phyloP scores from a whole-genome alignment of 2,888 invertebrate genomes.

The Ichneumoninae sp. region DNA sequence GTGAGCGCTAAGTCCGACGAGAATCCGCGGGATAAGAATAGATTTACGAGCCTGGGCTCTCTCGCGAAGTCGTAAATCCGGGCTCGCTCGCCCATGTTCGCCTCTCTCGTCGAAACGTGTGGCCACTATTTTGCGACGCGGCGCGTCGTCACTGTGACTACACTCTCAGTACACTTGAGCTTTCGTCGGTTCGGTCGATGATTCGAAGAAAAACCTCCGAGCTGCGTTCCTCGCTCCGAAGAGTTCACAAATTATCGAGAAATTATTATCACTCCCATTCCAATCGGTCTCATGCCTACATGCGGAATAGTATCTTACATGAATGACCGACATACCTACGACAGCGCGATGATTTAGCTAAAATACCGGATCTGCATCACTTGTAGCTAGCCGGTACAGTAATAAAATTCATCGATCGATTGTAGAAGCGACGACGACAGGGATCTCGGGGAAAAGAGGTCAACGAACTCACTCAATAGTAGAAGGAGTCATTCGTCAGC shows the following conservation, averaged over 20 bases:
- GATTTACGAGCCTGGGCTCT: conserved; percentile 57
- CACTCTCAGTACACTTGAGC: not conserved
- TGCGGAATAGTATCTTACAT: not conserved
- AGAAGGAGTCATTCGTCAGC: not conserved
- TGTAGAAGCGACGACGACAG: not conserved
- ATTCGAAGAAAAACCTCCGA: not conserved
- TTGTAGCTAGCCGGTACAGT: not conserved
- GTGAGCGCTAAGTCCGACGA: conserved; percentile 24
- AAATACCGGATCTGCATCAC: not conserved
- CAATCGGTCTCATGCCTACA: not conserved
- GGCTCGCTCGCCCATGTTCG: conserved; percentile 22
- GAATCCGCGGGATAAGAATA: conserved; percentile 61
- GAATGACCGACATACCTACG: not conserved
- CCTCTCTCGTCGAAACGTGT: conserved; percentile 14
- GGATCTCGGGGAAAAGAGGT: not conserved
- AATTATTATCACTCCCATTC: conserved; percentile 5
- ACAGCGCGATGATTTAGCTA: not conserved
- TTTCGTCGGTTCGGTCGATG: not conserved
- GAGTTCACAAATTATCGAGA: not conserved
- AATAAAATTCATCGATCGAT: not conserved
- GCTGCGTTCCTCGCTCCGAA: not conserved
- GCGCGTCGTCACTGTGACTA: not conserved
- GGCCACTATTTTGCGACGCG: conserved; percentile 45
- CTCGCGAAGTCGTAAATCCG: conserved; percentile 52
- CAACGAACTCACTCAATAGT: not conserved